phyloP scores from a whole-genome alignment of 2,888 invertebrate genomes.

The Thymelicus sylvestris region DNA sequence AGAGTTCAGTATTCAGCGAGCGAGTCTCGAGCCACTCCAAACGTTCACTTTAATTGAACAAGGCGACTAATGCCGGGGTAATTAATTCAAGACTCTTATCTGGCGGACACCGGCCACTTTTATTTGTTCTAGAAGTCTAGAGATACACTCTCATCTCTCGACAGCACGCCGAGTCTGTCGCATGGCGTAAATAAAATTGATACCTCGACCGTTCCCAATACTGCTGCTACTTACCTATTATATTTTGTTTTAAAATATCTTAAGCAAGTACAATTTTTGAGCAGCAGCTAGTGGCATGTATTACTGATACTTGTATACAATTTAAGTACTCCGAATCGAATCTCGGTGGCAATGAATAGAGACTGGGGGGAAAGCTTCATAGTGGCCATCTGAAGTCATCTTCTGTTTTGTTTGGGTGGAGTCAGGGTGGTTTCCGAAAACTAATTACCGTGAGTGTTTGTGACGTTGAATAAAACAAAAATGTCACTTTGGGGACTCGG shows the following conservation, averaged over 20 bases:
- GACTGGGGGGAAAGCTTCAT: no score
- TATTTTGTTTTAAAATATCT: no score
- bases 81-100: constrained; percentile 36
- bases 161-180: constrained; percentile 1
- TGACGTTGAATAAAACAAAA: background rate
- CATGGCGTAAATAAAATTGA: background rate
- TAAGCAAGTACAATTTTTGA: no score
- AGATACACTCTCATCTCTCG: constrained; percentile 5
- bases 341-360: no score
- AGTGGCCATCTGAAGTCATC: no score
- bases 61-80: constrained; percentile 34
- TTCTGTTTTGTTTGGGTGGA: no score
- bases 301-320: no score
- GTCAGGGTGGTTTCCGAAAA: no score
- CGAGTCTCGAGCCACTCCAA: constrained; percentile 23
- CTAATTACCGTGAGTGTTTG: background rate
- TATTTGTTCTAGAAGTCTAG: constrained; percentile 24
- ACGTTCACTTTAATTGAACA: constrained; percentile 28
- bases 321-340: no score
- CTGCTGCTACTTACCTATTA: no score
- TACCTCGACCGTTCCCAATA: background rate
- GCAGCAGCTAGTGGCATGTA: no score
- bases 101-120: constrained; percentile 20
- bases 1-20: background rate
- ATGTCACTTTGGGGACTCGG: background rate